Base-by-base conservation (phyloP, 2,113 vertebrate genomes). In the Scomber colias region DNA sequence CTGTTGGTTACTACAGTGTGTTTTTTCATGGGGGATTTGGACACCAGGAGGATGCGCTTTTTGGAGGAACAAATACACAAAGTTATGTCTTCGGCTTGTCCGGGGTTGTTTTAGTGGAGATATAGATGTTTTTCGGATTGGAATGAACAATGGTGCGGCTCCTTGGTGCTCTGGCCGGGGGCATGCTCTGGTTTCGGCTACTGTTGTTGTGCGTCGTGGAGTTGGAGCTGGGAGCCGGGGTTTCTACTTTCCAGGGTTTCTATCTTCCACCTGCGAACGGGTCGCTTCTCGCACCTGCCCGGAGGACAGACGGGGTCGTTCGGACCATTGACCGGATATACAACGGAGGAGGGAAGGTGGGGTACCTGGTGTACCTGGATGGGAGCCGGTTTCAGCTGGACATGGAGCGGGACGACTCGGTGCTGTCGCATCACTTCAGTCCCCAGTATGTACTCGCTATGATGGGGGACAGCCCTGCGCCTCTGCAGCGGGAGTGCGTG, bases 351-450 rank as follows among this genome's bases (percentile, higher is more conserved):
- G 97, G 97, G 65, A 96, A 94, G 93, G 96, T 92, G 88, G 97
- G 97, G 49, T 98, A 97, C 93, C 94, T 98, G 21, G 31, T 98
- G 21, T 97, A 98, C 90, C 92, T 96, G 72, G 96, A 95, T 48
- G 95, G 95, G 49, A 93, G 90, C 87, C 94, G 96, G 48, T 98
- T 99, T 77, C 96, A 97, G 60, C 87, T 99, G 79, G 97, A 99
- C 90, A 88, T 99, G 95, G 97, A 98, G 89, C 90, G 95, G 59
- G 97, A 97, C 60, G 96, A 92, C 31, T 87, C 94, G 53, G 73
- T 94, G 75, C 91, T 94, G 80, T 91, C 94, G 60, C 85, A 90
- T 75, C 94, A 83, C 50, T 90, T 93, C 72, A 91, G 87, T 81
- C 91, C 81, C 62, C 69, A 85, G 77, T 93, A 93, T 53, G 90